Base-by-base conservation (phyloP, 2,888 invertebrate species). In the Acleris sparsana region DNA sequence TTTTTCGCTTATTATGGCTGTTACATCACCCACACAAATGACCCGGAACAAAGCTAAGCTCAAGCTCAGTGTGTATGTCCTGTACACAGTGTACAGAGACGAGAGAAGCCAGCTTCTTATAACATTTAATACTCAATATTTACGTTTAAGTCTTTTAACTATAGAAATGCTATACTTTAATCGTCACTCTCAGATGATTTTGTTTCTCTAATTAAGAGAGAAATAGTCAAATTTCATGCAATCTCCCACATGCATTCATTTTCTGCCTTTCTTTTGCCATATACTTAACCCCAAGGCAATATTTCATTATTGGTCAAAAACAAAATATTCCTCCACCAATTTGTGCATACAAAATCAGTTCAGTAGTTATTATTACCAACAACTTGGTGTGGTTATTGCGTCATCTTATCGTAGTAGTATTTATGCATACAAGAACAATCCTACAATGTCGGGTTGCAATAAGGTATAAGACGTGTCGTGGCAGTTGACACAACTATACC, bases 11-110 rank as follows among this genome's bases (percentile, higher is more conserved):
- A 85, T 87, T 90, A 92, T 92, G 92, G 92, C 91, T 81, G 92
- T 92, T 91, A 92, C 92, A 92, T 91, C 83, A 89, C 89, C 88
- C 86, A 83, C 80, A 82, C 76, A 81, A 81, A 82, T 80, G 79
- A 77, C 73, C 81, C 70, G 66, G 72, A 75, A 70, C 73, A 70
- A 84, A 84, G 84, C 83, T 72, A 85, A 86, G 80, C 84, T 77
- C 72, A 85, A 86, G 80, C 84, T 77, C 72, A 74, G 75, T 80
- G 73, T 74, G 75, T 48, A 53, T 39, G 20, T 39, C 39, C 39
- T 4, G 13, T 16, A n/a, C n/a, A n/a, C 69, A 57, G 72, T 63
- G 72, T 62, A 67, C 59, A 67, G 52, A 48, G 68, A 22, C 64
- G 56, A 58, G 49, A 17, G 58, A 55, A 62, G 20, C 44, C 11